Evolutionary conservation across 2,888 invertebrate genomes (phyloP), one percentile per base, ranked within the genome.

Genomic region (Neocrepidodera transversa): DNA sequence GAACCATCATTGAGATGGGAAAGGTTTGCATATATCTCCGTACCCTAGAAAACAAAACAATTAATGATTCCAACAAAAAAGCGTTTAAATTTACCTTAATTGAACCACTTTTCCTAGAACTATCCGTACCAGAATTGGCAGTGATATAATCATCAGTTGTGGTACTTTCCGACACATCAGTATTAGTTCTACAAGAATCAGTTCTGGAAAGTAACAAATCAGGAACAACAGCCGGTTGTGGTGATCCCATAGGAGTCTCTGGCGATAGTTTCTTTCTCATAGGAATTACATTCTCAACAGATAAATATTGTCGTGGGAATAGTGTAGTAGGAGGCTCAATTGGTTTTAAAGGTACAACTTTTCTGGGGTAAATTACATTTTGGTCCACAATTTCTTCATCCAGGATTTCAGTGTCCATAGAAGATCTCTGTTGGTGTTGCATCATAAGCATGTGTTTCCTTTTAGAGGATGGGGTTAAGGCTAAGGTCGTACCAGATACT

Each of bases 91-190:
- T 58, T 64, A 71, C 92, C 89, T 71, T 91, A 86, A 76, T 86
- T 82, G 82, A 83, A 18, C 76, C 77, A 72, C 86, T 86, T 77
- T 83, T 85, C 73, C 87, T 85, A 13, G 89, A 89, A 73, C 86
- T 89, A 74, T 89, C 80, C 7, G 80, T 79, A 62, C 78, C 89
- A 53, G 89, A 86, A 78, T 88, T 93, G 76, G 93, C 93, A 69
- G 93, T 93, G 66, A 92, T 89, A 78, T 93, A 93, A 79, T 93
- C 93, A 78, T 93, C 93, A 43, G 89, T 89, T n/a, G 85, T 85
- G 60, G 93, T 93, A 72, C 92, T 92, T 81, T 93, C 93, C n/a
- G 92, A 92, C 50, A 92, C 83, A 75, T 93, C 93, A 38, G 88
- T 90, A 66, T 88, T 89, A 14, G 86, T 84, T 77, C 86, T 87